Evolutionary conservation across 2,888 invertebrate genomes (phyloP).

Genomic region (Eurytoma californica): DNA sequence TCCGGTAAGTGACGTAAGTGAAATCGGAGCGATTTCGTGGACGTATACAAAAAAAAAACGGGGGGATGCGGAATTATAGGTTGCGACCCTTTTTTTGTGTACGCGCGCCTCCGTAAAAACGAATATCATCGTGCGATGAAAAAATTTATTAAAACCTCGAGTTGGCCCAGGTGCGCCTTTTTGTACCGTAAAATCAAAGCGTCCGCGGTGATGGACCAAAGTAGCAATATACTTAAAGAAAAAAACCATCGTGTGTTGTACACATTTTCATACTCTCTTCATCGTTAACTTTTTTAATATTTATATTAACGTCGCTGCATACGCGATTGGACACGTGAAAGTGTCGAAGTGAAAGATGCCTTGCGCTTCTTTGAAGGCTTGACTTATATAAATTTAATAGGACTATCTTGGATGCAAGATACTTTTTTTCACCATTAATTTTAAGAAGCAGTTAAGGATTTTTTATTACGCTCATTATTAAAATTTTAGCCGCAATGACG

Average conservation of each 20-base stretch:
- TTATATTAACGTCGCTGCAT: slow-evolving; percentile 11
- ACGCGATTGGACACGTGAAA: slow-evolving; percentile 16
- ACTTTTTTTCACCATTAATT: neutral
- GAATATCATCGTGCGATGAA: slow-evolving; percentile 35
- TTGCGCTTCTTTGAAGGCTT: slow-evolving; percentile 4
- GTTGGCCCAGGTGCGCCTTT: slow-evolving; percentile 9
- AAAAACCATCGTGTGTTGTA: neutral
- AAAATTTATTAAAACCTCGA: slow-evolving; percentile 16
- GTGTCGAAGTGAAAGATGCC: slow-evolving; percentile 32
- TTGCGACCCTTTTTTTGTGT: neutral
- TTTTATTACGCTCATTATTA: too few relatives aligned
- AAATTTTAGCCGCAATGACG: too few relatives aligned
- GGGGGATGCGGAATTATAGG: slow-evolving; percentile 12
- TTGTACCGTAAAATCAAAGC: slow-evolving; percentile 30
- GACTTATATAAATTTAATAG: slow-evolving; percentile 17
- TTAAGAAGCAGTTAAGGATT: slow-evolving; percentile 9
- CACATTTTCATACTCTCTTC: neutral
- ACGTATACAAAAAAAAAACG: neutral
- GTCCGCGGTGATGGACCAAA: neutral
- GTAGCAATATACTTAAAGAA: neutral
- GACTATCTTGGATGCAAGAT: neutral
- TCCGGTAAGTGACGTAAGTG: slow-evolving; percentile 32
- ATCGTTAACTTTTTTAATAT: slow-evolving; percentile 14
- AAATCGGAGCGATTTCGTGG: slow-evolving; percentile 43
- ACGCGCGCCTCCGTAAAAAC: slow-evolving; percentile 9